Base-by-base conservation (phyloP, 2,888 invertebrate species). In the Ctenicera cuprea region DNA sequence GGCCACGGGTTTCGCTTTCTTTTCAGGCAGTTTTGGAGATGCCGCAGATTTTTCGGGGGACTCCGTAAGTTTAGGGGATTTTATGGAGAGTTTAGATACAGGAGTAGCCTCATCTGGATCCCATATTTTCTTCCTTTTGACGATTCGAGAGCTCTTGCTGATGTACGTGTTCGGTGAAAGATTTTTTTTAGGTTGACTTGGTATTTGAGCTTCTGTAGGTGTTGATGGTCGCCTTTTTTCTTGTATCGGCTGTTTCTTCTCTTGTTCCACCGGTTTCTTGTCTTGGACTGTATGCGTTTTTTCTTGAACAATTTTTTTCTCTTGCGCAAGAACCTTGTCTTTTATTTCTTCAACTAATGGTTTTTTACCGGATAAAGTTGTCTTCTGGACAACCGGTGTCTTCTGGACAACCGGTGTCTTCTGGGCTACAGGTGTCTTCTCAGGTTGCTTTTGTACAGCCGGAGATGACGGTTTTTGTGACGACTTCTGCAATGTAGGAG, bases 101-200 rank as follows among this genome's bases (percentile, higher is more conserved):
- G 73, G 71, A 43, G 66, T 76, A 59, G 73, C 89, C 82, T 91
- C 91, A 79, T 91, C 91, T 5, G 93, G 93, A 85, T 94, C 93
- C 91, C 92, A 94, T 77, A 93, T 93, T 4, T 93, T 90, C 86
- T 93, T 93, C 76, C 91, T 91, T 82, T 93, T 94, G 30, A 94
- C 92, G 18, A 93, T 88, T 79, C 93, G 85, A 2, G 88, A 86
- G 73, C 87, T 86, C 77, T 87, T 87, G 14, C 87, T 87, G 0
- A 87, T 79, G 71, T 87, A 87, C 33, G 81, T 83, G 45, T 79
- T 79, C 8, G 82, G 78, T 18, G 80, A 76, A 48, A 76, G 74
- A 2, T 64, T 7, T 64, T 77, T 76, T 67, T 80, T 71, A 20
- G 76, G 66, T 11, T 16, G 33, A 12, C 18, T 50, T 5, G 67